Evolutionary conservation across 2,888 invertebrate species (phyloP).

Genomic region (Pantelozetes paolii): DNA sequence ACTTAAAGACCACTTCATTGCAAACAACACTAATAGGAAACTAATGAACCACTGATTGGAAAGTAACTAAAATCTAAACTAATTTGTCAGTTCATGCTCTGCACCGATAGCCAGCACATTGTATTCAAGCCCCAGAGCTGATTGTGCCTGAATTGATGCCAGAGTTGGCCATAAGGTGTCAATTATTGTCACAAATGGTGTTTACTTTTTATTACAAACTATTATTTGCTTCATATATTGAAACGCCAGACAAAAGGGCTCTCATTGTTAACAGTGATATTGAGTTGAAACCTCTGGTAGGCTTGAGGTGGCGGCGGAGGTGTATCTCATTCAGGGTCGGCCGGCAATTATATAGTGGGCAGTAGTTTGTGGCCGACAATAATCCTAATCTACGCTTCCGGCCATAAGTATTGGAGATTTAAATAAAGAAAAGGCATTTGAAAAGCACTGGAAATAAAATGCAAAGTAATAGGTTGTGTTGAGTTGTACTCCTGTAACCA

Average conservation of each 20-base stretch:
- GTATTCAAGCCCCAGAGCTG: no score
- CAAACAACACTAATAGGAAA: no score
- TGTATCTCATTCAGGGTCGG: not conserved
- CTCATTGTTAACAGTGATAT: not conserved
- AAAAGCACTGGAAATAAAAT: not conserved
- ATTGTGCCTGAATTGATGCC: no score
- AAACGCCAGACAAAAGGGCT: not conserved
- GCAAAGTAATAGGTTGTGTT: not conserved
- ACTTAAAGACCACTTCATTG: no score
- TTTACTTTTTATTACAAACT: not conserved
- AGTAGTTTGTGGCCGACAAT: constrained; percentile 11
- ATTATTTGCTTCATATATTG: not conserved
- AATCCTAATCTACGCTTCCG: constrained; percentile 17
- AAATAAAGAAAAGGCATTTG: not conserved
- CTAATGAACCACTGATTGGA: no score
- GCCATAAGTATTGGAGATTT: not conserved
- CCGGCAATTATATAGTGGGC: constrained; percentile 14
- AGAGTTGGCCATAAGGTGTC: no score
- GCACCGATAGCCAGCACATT: no score
- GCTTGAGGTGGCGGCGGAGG: not conserved
- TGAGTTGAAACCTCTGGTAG: not conserved
- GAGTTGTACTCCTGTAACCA: not conserved
- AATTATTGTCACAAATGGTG: no score
- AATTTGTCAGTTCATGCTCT: no score
- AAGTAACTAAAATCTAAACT: no score